Conservation (phyloP, 2,113 vertebrate species). For the Centropus bengalensis region DNA sequence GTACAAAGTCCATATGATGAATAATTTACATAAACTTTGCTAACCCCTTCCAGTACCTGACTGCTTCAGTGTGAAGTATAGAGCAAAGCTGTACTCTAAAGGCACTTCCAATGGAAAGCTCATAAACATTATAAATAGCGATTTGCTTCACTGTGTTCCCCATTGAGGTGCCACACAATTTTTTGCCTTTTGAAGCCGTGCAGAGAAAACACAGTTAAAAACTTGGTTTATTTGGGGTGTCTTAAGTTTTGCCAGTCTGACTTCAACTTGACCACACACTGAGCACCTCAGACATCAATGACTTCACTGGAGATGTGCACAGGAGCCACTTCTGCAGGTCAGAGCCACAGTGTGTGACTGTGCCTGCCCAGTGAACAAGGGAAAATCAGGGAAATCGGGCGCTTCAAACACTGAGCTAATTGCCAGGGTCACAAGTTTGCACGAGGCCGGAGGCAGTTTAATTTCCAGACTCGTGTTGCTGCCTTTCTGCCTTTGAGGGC, state of each 20-base stretch:
- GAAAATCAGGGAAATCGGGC: not conserved
- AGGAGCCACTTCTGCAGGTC: not conserved
- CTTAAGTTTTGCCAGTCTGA: not conserved
- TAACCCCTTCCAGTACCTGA: not conserved
- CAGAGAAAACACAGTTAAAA: not conserved
- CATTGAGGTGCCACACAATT: not conserved
- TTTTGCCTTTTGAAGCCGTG: not conserved
- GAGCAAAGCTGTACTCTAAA: not conserved
- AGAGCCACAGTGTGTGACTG: not conserved
- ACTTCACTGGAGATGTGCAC: not conserved
- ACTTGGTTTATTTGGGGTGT: not conserved
- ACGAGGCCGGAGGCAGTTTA: rapidly evolving
- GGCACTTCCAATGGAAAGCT: not conserved
- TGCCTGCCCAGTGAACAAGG: not conserved
- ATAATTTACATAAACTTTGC: not conserved
- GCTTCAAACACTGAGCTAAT: not conserved
- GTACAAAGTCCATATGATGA: not conserved
- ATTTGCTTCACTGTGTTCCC: not conserved
- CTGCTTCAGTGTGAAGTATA: not conserved
- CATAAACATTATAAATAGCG: not conserved
- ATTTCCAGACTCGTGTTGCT: rapidly evolving
- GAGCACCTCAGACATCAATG: not conserved
- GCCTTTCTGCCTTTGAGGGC: not conserved
- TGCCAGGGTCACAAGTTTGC: not conserved
- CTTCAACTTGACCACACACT: not conserved